Conservation (phyloP, 2,888 invertebrate species). For the Patella caerulea region DNA sequence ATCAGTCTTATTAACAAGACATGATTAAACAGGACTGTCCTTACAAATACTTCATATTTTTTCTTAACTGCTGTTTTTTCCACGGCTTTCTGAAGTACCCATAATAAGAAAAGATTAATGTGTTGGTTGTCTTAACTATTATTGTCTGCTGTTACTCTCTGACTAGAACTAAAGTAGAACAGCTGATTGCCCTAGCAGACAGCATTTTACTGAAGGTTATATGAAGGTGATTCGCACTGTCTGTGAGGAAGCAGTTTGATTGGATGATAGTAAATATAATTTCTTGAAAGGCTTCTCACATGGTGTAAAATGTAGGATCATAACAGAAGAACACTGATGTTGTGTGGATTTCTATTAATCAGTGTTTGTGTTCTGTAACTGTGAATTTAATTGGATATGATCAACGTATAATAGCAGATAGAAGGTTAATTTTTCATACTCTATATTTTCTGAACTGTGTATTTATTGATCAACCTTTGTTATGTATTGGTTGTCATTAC, state of each 20-base stretch:
- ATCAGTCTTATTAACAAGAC: too few species aligned
- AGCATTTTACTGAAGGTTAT: constrained; percentile 4
- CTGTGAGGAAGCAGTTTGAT: neutral
- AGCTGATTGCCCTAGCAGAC: constrained; percentile 8
- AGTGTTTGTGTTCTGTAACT: neutral
- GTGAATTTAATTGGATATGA: neutral
- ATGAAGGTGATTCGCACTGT: constrained; percentile 8
- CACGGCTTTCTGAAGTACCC: too few species aligned
- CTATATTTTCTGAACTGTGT: too few species aligned
- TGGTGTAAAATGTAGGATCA: neutral
- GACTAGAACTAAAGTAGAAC: neutral
- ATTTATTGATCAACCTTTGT: too few species aligned
- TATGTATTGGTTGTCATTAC: too few species aligned
- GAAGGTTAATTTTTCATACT: too few species aligned
- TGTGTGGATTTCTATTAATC: neutral
- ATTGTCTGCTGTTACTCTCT: neutral
- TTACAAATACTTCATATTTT: too few species aligned
- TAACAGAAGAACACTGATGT: neutral
- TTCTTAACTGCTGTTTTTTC: too few species aligned
- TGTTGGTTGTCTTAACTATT: neutral
- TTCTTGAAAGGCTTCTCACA: neutral
- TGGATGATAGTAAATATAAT: neutral
- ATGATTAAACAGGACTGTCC: too few species aligned
- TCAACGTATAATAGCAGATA: too few species aligned
- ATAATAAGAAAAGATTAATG: too few species aligned